Evolutionary conservation across 2,797 vertebrate species (phyloP).

Genomic region (Cirrhinus molitorella): DNA sequence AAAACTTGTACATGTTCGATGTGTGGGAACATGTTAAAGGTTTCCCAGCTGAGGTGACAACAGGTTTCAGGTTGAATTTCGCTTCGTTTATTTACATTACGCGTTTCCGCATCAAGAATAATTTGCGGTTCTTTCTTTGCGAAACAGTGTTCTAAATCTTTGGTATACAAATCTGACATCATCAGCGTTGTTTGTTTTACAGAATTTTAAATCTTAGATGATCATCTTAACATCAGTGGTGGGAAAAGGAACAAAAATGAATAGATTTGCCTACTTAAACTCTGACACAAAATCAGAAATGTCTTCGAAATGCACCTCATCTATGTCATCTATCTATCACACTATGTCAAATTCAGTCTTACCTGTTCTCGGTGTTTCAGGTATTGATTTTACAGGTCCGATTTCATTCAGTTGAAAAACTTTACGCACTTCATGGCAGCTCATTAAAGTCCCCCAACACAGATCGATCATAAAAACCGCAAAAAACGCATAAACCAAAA

Average conservation of each 20-base stretch:
- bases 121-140: background rate
- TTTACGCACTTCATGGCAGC: constrained; percentile 86
- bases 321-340: too few species aligned
- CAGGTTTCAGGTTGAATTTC: background rate
- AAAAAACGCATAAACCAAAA: constrained; percentile 62
- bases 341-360: constrained; percentile 42
- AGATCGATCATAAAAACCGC: constrained; percentile 57
- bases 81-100: background rate
- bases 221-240: background rate
- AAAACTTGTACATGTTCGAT: background rate
- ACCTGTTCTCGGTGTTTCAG: constrained; percentile 82
- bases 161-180: background rate
- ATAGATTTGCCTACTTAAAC: background rate
- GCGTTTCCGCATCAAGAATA: background rate
- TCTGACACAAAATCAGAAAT: background rate
- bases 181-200: background rate
- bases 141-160: background rate
- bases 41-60: background rate
- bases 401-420: constrained; percentile 84
- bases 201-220: background rate
- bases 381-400: constrained; percentile 77
- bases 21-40: background rate
- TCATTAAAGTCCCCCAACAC: constrained; percentile 64
- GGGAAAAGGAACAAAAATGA: background rate
- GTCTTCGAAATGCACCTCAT: background rate